Percentiles rank a stretch among this genome's conserved stretches.
Conservation (phyloP, 92 coral and sea anemone species). For the Porites divaricata region DNA sequence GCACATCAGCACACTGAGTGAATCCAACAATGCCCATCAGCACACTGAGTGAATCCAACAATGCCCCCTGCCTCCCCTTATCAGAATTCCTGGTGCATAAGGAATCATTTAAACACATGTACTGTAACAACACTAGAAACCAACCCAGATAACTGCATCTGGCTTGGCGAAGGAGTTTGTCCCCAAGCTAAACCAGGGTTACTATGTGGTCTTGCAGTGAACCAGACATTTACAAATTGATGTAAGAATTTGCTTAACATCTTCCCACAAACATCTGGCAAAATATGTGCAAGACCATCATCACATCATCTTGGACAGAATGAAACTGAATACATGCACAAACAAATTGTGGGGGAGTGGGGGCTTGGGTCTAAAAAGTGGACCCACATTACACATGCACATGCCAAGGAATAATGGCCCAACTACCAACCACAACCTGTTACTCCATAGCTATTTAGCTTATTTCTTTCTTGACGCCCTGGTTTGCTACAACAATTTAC, state of each 20-base stretch:
- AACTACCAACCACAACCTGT: too few relatives aligned
- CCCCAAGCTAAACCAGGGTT: constrained; percentile 67
- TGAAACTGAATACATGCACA: too few relatives aligned
- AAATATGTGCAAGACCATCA: constrained; percentile 21
- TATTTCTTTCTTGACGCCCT: too few relatives aligned
- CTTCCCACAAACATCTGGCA: constrained; percentile 54
- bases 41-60: neutral
- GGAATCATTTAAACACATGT: constrained; percentile 30
- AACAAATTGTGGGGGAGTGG: too few relatives aligned
- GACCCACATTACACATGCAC: too few relatives aligned
- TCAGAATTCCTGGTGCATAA: neutral
- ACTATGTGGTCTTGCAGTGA: constrained; percentile 73
- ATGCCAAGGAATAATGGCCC: too few relatives aligned
- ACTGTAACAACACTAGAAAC: constrained; percentile 93
- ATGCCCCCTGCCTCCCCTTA: neutral
- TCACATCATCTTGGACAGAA: neutral
- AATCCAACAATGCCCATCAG: too few relatives aligned
- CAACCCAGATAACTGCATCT: constrained; percentile 80
- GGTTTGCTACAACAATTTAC: too few relatives aligned
- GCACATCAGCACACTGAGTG: too few relatives aligned
- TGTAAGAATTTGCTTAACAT: constrained; percentile 33
- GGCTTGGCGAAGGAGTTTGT: constrained; percentile 96
- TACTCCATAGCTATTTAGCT: too few relatives aligned
- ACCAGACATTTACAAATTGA: constrained; percentile 70
- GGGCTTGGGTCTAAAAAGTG: too few relatives aligned